These are phyloP conservation scores for Timema podura DNA, from an alignment of 2,888 invertebrate species.

Conservation along the genomic window DNA sequence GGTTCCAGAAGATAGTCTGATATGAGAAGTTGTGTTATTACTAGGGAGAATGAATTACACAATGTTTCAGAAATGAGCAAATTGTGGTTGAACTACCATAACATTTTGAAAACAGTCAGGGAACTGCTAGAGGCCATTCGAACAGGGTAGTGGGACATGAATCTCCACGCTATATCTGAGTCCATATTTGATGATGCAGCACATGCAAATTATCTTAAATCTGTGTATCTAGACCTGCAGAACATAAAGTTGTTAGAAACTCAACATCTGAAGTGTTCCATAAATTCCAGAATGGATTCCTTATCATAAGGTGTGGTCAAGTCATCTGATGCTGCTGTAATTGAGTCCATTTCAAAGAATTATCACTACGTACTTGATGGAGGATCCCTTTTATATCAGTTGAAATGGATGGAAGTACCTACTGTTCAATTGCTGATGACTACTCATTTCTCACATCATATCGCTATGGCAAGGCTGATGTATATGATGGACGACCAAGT, in stretches of 20 bases:
- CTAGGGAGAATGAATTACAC: not conserved
- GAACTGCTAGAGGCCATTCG: not conserved
- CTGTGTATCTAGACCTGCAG: not conserved
- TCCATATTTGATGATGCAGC: not conserved
- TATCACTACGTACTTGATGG: not conserved
- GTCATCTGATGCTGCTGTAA: not conserved
- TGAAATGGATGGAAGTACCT: not conserved
- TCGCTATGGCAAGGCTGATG: not conserved
- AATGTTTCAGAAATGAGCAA: constrained; percentile 7
- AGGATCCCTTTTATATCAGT: not conserved
- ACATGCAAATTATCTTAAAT: constrained; percentile 1
- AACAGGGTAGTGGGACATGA: not conserved
- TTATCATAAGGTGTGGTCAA: not conserved
- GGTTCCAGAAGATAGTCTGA: not conserved
- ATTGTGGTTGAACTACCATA: constrained; percentile 1
- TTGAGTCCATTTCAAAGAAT: not conserved
- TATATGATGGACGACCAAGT: not conserved
- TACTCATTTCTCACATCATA: not conserved
- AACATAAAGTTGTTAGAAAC: not conserved
- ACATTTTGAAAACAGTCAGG: not conserved
- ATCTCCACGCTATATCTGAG: not conserved
- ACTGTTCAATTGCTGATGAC: not conserved
- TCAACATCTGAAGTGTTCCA: not conserved
- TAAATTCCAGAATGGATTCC: not conserved
- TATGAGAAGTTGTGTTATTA: not conserved